Base-by-base conservation (phyloP, 2,797 vertebrate genomes). In the Acanthopagrus latus region DNA sequence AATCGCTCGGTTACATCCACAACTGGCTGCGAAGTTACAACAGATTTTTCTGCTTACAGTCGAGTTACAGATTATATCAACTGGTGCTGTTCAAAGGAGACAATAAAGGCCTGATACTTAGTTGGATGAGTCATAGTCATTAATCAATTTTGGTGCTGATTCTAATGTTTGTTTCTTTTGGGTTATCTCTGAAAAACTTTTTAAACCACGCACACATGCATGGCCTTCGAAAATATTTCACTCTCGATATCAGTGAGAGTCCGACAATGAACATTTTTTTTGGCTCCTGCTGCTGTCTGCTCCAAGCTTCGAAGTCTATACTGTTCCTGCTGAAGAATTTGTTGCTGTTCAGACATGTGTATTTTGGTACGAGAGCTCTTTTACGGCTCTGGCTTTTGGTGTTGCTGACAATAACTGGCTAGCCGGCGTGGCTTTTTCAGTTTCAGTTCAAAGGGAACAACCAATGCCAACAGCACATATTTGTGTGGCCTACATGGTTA, bases 131-230 rank as follows among this genome's bases (percentile, higher is more conserved):
- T 62, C 13, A 12, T 14, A 48, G 43, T 68, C 76, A 85, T 88
- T 71, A 79, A 80, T 88, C 79, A 78, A 5, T 47, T 78, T 33
- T 56, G 17, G 54, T 86, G 69, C 68, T 76, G 77, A 76, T 76
- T 83, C 52, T 65, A 57, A 60, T 86, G 78, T 81, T 88, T 85
- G 78, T 83, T 85, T 85, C 74, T 78, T 73, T 85, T 80, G 78
- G 73, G 21, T 79, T 71, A 59, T 73, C 41, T 73, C 59, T 76
- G 23, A 76, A 87, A 77, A 58, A 64, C 14, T 68, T 52, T 81
- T 83, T 48, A n/a, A 81, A 54, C 57, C 64, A 43, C 57, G 73
- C 69, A 78, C 50, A 63, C 66, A 78, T 1, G 48, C 70, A n/a
- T 47, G 48, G 50, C 17, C 57, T 80, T 80, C 69, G 57, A 81